A percentile compares a stretch with the other conserved stretches of the same genome.
Evolutionary conservation across 2,888 invertebrate genomes (phyloP).

Genomic region (Pyrgus malvae): DNA sequence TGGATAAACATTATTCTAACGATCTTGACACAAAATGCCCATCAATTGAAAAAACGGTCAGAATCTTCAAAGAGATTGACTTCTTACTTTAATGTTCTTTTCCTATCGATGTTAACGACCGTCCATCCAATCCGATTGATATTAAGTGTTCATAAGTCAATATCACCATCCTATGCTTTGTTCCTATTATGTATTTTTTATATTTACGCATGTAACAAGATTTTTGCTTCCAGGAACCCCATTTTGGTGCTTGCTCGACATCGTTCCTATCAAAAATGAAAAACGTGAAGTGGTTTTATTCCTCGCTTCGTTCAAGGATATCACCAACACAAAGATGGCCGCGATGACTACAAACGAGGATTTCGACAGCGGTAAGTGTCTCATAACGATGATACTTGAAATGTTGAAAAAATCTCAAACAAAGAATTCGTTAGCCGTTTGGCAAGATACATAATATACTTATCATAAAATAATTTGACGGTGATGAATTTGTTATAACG

Average conservation of each 20-base stretch:
- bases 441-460: not conserved
- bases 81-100: not conserved
- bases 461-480: conserved; percentile 10
- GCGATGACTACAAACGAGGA: conserved; percentile 92
- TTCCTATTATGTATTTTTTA: no score
- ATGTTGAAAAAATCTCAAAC: conserved; percentile 10
- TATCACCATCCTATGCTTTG: no score
- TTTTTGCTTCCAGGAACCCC: conserved; percentile 86
- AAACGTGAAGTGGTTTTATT: conserved; percentile 98
- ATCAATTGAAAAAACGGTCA: not conserved
- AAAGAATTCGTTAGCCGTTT: conserved; percentile 1
- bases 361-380: conserved; percentile 91
- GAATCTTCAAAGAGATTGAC: conserved; percentile 13
- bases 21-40: conserved; percentile 9
- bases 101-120: no score
- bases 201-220: no score
- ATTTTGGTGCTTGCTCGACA: conserved; percentile 98
- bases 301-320: conserved; percentile 97
- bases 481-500: conserved; percentile 46
- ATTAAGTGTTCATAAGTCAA: no score
- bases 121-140: no score
- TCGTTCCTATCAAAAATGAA: conserved; percentile 99
- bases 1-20: conserved; percentile 2
- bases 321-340: conserved; percentile 94
- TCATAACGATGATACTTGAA: conserved; percentile 35